Evolutionary conservation across 2,113 vertebrate genomes (phyloP), one percentile per base, ranked within the genome.

Genomic region (Bos javanicus): DNA sequence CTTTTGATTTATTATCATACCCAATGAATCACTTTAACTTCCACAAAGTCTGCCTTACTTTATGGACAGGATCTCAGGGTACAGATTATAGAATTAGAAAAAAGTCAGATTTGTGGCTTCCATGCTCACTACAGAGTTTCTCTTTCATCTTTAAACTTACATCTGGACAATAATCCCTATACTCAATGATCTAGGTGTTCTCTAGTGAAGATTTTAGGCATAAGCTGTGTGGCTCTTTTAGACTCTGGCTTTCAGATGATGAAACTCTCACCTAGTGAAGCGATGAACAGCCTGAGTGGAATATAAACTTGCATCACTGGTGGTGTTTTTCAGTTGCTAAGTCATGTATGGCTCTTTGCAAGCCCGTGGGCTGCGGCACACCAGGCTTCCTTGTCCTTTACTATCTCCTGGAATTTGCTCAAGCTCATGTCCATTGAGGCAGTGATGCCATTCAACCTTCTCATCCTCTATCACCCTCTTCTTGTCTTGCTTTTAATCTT

Each of bases 291-390:
- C 19, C 46, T 28, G 11, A 12, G 13, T 64, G 25, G 15, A 50
- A 17, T 5, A 30, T 46, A 25, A 82, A 43, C 14, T 52, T 23
- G 7, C 23, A 59, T 28, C 0, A 5, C 11, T 14, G 36, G 11
- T 13, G 8, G 3, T 23, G 67, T 25, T 74, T 36, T 43, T 43
- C 36, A 74, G 21, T 25, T 6, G 36, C 67, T 2, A 39, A 74
- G 36, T 7, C 21, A 39, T 3, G 36, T 13, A 1, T 6, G 36
- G 26, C 21, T 74, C 36, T 74, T 39, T 7, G 19, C 11, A 39
- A 25, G 12, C 21, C 36, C 11, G 0, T 3, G n/a, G 21, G 4
- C 67, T 74, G 11, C 10, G 23, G 67, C 19, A 39, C 21, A 25
- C 36, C n/a, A 74, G 21, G 21, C 36, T 39, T 74, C 67, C 67